These are phyloP conservation scores for Leuctra nigra DNA, from an alignment of 2,888 invertebrate genomes.

Conservation along the genomic window DNA sequence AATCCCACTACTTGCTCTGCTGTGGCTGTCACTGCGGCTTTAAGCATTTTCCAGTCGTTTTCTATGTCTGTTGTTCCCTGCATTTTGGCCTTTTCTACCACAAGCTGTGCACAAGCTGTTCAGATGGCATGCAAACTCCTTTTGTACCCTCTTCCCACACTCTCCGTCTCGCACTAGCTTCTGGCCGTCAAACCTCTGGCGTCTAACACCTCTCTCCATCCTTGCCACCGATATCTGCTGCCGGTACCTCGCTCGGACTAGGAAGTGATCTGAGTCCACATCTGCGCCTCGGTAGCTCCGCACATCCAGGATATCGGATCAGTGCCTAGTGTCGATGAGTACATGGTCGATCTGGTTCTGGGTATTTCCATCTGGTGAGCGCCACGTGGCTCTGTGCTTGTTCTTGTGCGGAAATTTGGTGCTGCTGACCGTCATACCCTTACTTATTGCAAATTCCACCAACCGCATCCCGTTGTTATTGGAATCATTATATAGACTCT, in stretches of 20 bases:
- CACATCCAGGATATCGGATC: slow-evolving; percentile 13
- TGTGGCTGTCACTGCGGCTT: background rate
- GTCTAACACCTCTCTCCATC: background rate
- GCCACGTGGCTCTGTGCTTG: slow-evolving; percentile 17
- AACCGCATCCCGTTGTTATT: slow-evolving; percentile 18
- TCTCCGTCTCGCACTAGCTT: background rate
- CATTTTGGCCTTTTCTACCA: background rate
- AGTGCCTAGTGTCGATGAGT: slow-evolving; percentile 8
- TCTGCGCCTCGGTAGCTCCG: slow-evolving; percentile 14
- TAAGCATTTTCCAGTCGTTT: background rate
- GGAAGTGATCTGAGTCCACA: slow-evolving; percentile 13
- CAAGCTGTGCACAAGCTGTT: background rate
- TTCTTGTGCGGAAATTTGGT: slow-evolving; percentile 16
- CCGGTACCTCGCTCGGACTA: slow-evolving; percentile 10
- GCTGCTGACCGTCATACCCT: slow-evolving; percentile 3
- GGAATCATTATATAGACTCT: slow-evolving; percentile 7
- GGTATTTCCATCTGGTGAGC: slow-evolving; percentile 2
- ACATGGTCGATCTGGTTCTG: slow-evolving; percentile 22
- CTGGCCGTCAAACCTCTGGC: background rate
- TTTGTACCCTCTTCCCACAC: background rate
- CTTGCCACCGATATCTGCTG: background rate
- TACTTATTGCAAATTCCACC: slow-evolving; percentile 5
- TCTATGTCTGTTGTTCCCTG: background rate
- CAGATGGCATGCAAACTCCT: background rate
- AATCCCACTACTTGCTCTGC: background rate